Evolutionary conservation across 35 echinoderm and acorn worm species (phyloP).

Genomic region (Ophiothrix spiculata): DNA sequence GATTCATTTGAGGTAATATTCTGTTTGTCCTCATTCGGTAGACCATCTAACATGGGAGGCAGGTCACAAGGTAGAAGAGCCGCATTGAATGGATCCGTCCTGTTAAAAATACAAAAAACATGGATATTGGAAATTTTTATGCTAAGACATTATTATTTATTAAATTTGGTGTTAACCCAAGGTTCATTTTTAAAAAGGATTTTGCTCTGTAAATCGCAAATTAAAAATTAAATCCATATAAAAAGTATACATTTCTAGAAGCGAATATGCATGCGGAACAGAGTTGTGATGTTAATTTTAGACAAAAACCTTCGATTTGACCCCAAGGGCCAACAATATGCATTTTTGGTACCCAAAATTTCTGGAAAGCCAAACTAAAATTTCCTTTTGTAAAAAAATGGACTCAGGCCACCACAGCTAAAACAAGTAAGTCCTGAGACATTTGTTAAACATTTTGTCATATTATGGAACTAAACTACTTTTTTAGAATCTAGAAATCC

Average conservation of each 20-base stretch:
- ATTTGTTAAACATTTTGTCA: no score
- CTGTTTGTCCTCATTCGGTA: conserved; percentile 70
- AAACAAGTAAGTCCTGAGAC: no score
- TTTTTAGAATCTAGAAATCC: no score
- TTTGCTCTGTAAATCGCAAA: background rate
- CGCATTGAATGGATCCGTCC: conserved; percentile 92
- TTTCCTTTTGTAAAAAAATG: no score
- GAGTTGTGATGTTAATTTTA: no score
- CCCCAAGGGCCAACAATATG: no score
- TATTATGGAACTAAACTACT: no score
- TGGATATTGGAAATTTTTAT: background rate
- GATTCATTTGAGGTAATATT: conserved; percentile 61
- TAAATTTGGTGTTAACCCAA: background rate
- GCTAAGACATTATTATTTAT: background rate
- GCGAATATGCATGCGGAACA: no score
- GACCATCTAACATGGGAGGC: conserved; percentile 74
- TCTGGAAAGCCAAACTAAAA: no score
- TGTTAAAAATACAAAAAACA: conserved; percentile 25
- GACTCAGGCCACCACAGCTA: no score
- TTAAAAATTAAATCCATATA: background rate
- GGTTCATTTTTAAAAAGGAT: background rate
- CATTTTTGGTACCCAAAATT: no score
- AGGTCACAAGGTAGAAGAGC: conserved; percentile 78
- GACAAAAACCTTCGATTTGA: no score
- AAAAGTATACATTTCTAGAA: background rate